Evolutionary conservation across 2,797 vertebrate genomes (phyloP).

Genomic region (Squalus acanthias): DNA sequence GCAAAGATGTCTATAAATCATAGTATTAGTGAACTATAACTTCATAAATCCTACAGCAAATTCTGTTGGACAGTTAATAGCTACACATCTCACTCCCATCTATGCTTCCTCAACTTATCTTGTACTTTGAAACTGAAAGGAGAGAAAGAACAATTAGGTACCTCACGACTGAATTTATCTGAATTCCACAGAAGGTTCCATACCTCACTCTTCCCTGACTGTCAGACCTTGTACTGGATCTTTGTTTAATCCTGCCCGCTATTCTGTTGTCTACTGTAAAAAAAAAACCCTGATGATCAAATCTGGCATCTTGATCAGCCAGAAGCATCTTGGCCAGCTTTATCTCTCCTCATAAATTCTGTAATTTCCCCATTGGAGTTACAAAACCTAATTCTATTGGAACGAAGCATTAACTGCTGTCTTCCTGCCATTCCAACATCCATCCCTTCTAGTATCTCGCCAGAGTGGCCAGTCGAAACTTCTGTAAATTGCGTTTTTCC

Average conservation of each 20-base stretch:
- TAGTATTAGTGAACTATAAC: too few relatives aligned
- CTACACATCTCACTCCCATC: too few relatives aligned
- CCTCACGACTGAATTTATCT: too few relatives aligned
- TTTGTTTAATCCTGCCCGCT: neutral
- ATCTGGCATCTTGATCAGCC: neutral
- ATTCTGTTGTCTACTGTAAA: neutral
- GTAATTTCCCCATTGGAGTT: neutral
- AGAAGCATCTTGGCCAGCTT: neutral
- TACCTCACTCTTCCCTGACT: neutral
- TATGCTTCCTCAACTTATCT: too few relatives aligned
- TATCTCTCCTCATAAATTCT: neutral
- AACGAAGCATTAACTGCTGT: neutral
- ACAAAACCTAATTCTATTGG: neutral
- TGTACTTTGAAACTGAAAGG: too few relatives aligned
- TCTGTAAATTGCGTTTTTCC: too few relatives aligned
- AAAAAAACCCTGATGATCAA: neutral
- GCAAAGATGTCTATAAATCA: neutral
- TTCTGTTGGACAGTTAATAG: too few relatives aligned
- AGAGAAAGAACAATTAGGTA: too few relatives aligned
- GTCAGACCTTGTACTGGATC: neutral
- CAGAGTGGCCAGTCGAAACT: neutral
- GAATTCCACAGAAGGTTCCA: too few relatives aligned
- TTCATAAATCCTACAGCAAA: too few relatives aligned
- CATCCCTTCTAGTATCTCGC: neutral
- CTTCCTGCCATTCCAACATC: neutral